phyloP scores from a whole-genome alignment of 1,140 invertebrate genomes.

The Drosophila trapezifrons region DNA sequence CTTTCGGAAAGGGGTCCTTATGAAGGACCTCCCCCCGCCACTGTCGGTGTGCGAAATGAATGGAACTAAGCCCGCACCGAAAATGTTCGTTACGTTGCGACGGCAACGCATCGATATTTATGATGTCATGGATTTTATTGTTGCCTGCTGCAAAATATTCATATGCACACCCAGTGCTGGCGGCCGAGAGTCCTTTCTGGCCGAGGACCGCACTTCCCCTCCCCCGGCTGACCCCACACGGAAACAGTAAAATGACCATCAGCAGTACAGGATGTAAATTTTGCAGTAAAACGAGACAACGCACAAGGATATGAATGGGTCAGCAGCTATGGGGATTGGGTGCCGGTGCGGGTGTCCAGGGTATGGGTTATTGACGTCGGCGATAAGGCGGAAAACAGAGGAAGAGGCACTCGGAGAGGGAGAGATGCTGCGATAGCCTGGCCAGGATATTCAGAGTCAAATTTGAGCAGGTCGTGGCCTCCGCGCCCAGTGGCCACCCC shows the following conservation, averaged over 20 bases:
- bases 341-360: conserved; percentile 17
- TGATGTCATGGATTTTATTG: conserved; percentile 83
- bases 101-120: conserved; percentile 82
- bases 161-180: conserved; percentile 60
- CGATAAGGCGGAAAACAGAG: conserved; percentile 68
- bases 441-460: conserved; percentile 65
- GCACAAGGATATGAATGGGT: conserved; percentile 62
- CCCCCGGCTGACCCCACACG: conserved; percentile 33
- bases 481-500: neutral
- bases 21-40: neutral
- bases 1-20: neutral
- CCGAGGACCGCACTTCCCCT: neutral
- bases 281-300: conserved; percentile 77
- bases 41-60: conserved; percentile 43
- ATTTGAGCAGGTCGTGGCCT: conserved; percentile 67
- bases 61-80: conserved; percentile 80
- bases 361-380: conserved; percentile 68
- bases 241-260: conserved; percentile 83
- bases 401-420: conserved; percentile 3
- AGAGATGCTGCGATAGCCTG: conserved; percentile 62
- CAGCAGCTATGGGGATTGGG: conserved; percentile 6
- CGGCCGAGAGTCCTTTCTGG: conserved; percentile 27
- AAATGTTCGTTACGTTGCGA: conserved; percentile 68
- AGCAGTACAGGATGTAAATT: conserved; percentile 82
- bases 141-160: conserved; percentile 82